Base-by-base conservation (phyloP, 2,888 invertebrate genomes). In the Busseola fusca region DNA sequence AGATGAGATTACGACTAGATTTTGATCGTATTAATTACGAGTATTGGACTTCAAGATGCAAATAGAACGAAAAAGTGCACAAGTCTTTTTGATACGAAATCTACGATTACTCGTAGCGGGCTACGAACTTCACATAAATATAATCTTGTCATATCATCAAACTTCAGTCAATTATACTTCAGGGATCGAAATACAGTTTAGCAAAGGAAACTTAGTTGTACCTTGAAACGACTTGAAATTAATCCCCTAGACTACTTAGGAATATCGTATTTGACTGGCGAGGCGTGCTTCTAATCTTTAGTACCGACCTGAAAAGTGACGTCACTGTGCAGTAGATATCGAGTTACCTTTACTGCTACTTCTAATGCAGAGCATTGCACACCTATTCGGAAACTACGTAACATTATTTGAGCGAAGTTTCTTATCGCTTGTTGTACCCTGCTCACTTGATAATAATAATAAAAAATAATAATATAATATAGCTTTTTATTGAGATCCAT, bases 101-200 rank as follows among this genome's bases (percentile, higher is more conserved):
- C 74, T 69, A 76, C 78, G 50, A 64, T 25, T 59, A 40, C 0
- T 64, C 78, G 72, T 65, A 76, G 77, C 40, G n/a, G 37, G 48
- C 48, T 34, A 67, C 34, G 42, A 58, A 50, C 12, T 25, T 27
- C 1, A 25, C 9, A 18, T 18, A n/a, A n/a, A n/a, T n/a, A n/a
- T 68, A n/a, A 57, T 25, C 21, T 50, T 40, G 14, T 60, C 34
- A 21, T n/a, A 62, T 42, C 34, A 72, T 21, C 37, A 52, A 42
- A 59, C n/a, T 57, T 45, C n/a, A 57, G 48, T 52, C n/a, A 60
- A 67, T 21, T 54, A 6, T 57, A 50, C 34, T 59, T 40, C 27
- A 37, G 10, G 45, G 12, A 58, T 54, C 27, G 18, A 25, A 72
- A 37, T 56, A 64, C 37, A 16, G 40, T 67, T 48, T 34, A 74